phyloP scores from a whole-genome alignment of 2,888 invertebrate species.

The Agrotis exclamationis region DNA sequence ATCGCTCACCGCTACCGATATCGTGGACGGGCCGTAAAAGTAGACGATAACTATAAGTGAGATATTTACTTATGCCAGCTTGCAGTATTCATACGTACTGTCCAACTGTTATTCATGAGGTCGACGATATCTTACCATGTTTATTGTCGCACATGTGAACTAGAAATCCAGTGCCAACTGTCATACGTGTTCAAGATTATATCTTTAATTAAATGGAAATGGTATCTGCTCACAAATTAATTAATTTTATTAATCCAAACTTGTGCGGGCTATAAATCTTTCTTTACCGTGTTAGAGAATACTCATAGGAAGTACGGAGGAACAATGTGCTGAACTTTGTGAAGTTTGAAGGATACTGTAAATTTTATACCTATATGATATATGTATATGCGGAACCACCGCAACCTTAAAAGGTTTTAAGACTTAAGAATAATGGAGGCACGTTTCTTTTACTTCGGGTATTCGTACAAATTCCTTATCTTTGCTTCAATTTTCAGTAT shows the following conservation, averaged over 20 bases:
- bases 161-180: conserved; percentile 19
- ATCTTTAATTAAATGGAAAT: conserved; percentile 36
- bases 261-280: conserved; percentile 63
- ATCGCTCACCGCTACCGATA: no score
- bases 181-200: conserved; percentile 10
- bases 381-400: background rate
- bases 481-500: background rate
- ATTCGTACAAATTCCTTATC: background rate
- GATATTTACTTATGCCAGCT: background rate
- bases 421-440: conserved; percentile 3
- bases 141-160: conserved; percentile 7
- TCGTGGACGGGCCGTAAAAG: no score
- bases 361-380: conserved; percentile 15
- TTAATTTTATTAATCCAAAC: conserved; percentile 54
- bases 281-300: conserved; percentile 26
- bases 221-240: conserved; percentile 50
- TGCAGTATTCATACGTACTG: background rate
- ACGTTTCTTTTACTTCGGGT: background rate
- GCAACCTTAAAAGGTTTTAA: conserved; percentile 6
- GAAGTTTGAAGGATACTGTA: conserved; percentile 35
- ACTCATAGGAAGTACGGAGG: conserved; percentile 6
- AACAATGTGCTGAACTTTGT: conserved; percentile 18
- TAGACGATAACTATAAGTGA: background rate
- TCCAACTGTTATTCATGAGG: conserved; percentile 9
- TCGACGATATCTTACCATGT: conserved; percentile 2